Evolutionary conservation across 2,888 invertebrate species (phyloP).

Genomic region (Maniola hyperantus): DNA sequence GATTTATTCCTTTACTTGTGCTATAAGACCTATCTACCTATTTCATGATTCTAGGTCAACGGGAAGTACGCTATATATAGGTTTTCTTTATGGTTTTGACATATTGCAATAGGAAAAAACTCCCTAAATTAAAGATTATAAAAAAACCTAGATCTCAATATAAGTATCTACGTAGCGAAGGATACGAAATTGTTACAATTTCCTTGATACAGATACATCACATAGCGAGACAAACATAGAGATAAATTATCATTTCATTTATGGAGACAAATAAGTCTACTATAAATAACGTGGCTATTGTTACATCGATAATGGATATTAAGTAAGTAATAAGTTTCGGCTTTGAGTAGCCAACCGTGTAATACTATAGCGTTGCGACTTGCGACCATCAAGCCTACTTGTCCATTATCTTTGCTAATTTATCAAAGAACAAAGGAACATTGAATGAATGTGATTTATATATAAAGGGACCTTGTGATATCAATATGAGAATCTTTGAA

Average conservation of each 20-base stretch:
- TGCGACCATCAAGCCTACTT: background rate
- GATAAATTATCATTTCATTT: too few species aligned
- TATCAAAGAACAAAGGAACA: constrained; percentile 9
- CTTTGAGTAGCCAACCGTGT: constrained; percentile 7
- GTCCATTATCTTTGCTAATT: constrained; percentile 9
- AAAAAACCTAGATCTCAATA: too few species aligned
- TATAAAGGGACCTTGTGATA: background rate
- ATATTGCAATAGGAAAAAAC: too few species aligned
- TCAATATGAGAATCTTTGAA: background rate
- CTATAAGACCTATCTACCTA: too few species aligned
- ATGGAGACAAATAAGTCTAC: background rate
- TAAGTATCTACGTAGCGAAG: too few species aligned
- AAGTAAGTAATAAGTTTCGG: background rate
- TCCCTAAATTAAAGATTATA: too few species aligned
- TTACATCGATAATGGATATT: constrained; percentile 4
- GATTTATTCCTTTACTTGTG: too few species aligned
- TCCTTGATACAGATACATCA: background rate
- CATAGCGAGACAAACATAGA: too few species aligned
- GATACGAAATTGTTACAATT: background rate
- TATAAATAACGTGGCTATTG: background rate
- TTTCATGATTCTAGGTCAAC: too few species aligned
- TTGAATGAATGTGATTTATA: background rate
- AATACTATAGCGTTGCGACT: background rate
- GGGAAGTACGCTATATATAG: too few species aligned
- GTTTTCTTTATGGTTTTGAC: too few species aligned